A percentile compares a stretch with the other conserved stretches of the same genome.
These are phyloP conservation scores for Drosophila ezoana DNA, from an alignment of 2,888 invertebrate species.

Conservation along the genomic window DNA sequence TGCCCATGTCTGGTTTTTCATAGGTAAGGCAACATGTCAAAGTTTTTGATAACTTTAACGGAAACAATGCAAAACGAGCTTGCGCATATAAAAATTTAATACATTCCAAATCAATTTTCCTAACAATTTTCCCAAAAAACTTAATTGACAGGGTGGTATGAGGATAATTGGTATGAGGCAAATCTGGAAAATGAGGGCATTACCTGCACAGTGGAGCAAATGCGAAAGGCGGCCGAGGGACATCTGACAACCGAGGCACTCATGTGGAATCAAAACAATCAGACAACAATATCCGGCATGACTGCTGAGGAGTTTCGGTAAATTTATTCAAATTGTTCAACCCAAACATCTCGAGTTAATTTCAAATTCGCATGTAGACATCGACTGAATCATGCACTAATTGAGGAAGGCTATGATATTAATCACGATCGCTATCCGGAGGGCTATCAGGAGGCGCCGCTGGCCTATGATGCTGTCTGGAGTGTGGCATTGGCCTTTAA, in stretches of 20 bases:
- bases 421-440: constrained; percentile 94
- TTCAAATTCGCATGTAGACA: constrained; percentile 85
- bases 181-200: constrained; percentile 94
- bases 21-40: constrained; percentile 87
- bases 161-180: constrained; percentile 99
- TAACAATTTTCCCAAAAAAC: not conserved
- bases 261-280: constrained; percentile 99
- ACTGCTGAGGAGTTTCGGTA: constrained; percentile 95
- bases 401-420: constrained; percentile 93
- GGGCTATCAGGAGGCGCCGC: constrained; percentile 98
- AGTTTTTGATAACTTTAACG: not conserved
- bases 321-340: constrained; percentile 6
- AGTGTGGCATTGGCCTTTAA: constrained; percentile 98
- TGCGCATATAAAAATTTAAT: too few relatives aligned
- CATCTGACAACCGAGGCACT: constrained; percentile 99
- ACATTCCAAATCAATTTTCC: not conserved
- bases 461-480: constrained; percentile 99
- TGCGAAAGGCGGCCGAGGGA: constrained; percentile 97
- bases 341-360: not conserved
- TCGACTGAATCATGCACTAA: constrained; percentile 92
- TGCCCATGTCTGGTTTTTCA: constrained; percentile 99
- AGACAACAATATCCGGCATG: constrained; percentile 97
- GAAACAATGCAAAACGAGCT: not conserved
- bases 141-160: constrained; percentile 93
- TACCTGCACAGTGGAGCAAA: constrained; percentile 96